Percentiles rank a stretch among this genome's conserved stretches.
phyloP scores from a whole-genome alignment of 1,140 invertebrate genomes.

The Formica selysi region DNA sequence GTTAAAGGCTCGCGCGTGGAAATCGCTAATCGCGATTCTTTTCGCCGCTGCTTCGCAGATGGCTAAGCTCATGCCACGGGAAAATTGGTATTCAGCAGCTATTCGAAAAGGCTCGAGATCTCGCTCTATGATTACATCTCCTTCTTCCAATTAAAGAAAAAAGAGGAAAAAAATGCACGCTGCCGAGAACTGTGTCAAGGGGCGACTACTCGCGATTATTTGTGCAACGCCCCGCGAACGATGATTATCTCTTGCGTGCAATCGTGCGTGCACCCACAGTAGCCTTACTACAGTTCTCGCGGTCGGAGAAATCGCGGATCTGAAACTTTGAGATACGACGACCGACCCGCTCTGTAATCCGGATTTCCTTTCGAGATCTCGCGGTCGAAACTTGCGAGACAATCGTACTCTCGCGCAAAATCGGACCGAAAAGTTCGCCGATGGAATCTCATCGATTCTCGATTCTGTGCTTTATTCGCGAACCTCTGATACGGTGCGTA shows the following conservation, averaged over 20 bases:
- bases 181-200: slow-evolving; percentile 34
- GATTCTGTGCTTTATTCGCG: not conserved
- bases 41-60: not conserved
- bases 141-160: not conserved
- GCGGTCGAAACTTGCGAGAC: slow-evolving; percentile 42
- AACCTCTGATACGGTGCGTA: not conserved
- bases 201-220: not conserved
- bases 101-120: slow-evolving; percentile 3
- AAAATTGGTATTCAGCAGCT: slow-evolving; percentile 1
- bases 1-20: not conserved
- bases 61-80: not conserved
- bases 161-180: not conserved
- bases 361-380: slow-evolving; percentile 39
- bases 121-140: not conserved
- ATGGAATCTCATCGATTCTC: not conserved
- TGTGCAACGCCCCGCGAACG: not conserved
- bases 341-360: slow-evolving; percentile 25
- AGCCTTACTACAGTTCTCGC: not conserved
- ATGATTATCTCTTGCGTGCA: slow-evolving; percentile 40
- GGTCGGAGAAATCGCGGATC: slow-evolving; percentile 65
- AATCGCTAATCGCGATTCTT: slow-evolving; percentile 29
- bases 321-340: slow-evolving; percentile 26
- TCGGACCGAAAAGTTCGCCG: slow-evolving; percentile 4
- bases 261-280: slow-evolving; percentile 17
- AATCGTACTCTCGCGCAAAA: slow-evolving; percentile 32